Evolutionary conservation across 2,797 vertebrate species (phyloP), one percentile per base, ranked within the genome.

Genomic region (Malurus leucopterus): DNA sequence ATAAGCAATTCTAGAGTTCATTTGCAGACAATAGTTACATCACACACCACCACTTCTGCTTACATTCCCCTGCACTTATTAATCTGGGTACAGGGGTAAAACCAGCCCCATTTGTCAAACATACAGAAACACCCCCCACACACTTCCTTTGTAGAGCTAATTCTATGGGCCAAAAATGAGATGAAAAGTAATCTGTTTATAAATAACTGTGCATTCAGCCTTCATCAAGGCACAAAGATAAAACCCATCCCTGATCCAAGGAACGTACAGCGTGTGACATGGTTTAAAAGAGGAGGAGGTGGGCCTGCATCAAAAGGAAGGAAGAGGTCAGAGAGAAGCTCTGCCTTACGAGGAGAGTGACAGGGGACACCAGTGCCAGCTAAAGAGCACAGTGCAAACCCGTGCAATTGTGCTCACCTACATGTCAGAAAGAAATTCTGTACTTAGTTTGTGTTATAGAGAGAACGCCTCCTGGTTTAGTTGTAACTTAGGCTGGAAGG

Each of bases 21-120:
- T 88, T 58, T 93, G 44, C 29, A 76, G 62, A 59, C 55, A 89
- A 89, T 50, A 90, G 92, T 82, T 91, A 87, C 59, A 47, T 57
- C 72, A 75, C 38, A 82, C 61, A 72, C 26, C 69, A 61, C 41
- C 46, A 83, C 46, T 84, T 92, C 72, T 2, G 62, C 78, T 94
- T 91, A 83, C 44, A 50, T 77, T 73, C 41, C 70, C 57, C 59
- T 68, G 67, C 41, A 41, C n/a, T 90, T 95, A 46, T 73, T 86
- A 65, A 67, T 89, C 63, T 57, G 62, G 12, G 78, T 65, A 74
- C 69, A 72, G 85, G 43, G n/a, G 54, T 85, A 15, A 50, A 91
- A 79, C 34, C 62, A 72, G 74, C 24, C 20, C 14, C 44, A 20
- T 77, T 81, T 80, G 16, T 43, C 36, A 76, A 74, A 69, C 26